phyloP scores from a whole-genome alignment of 1,140 invertebrate genomes.

The Penaeus vannamei region DNA sequence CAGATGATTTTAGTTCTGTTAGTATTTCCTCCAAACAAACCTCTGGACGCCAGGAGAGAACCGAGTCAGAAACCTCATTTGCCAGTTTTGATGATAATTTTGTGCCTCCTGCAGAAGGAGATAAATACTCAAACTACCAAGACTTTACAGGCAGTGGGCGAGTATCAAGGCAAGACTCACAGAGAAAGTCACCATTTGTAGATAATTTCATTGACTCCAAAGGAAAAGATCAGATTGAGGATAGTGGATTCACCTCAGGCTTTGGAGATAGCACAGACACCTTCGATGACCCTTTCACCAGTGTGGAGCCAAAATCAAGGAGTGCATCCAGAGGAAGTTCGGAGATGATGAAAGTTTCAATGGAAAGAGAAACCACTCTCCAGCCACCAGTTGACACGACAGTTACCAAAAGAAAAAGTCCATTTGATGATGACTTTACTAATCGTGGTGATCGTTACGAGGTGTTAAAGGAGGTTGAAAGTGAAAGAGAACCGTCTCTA shows the following conservation, averaged over 20 bases:
- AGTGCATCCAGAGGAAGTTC: conserved; percentile 48
- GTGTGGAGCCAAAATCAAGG: conserved; percentile 49
- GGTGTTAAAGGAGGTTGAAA: conserved; percentile 66
- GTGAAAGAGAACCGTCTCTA: conserved; percentile 64
- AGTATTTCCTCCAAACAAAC: conserved; percentile 33
- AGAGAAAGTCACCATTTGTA: conserved; percentile 62
- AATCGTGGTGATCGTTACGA: conserved; percentile 64
- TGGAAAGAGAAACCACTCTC: conserved; percentile 51
- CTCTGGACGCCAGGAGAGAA: conserved; percentile 35
- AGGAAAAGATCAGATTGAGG: conserved; percentile 43
- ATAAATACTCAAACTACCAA: conserved; percentile 52
- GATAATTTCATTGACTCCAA: conserved; percentile 64
- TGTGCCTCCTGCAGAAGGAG: conserved; percentile 56
- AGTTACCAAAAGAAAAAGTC: conserved; percentile 60
- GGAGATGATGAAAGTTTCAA: conserved; percentile 32
- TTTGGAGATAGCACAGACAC: conserved; percentile 55
- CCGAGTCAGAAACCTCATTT: conserved; percentile 50
- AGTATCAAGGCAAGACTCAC: conserved; percentile 37
- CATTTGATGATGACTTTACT: conserved; percentile 67
- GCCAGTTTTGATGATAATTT: conserved; percentile 67
- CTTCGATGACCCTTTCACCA: conserved; percentile 65
- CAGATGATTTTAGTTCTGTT: conserved; percentile 64
- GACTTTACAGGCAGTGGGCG: conserved; percentile 32
- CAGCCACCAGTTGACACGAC: conserved; percentile 52
- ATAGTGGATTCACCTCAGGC: conserved; percentile 59